phyloP scores from a whole-genome alignment of 2,113 vertebrate genomes.

The Dromiciops gliroides region DNA sequence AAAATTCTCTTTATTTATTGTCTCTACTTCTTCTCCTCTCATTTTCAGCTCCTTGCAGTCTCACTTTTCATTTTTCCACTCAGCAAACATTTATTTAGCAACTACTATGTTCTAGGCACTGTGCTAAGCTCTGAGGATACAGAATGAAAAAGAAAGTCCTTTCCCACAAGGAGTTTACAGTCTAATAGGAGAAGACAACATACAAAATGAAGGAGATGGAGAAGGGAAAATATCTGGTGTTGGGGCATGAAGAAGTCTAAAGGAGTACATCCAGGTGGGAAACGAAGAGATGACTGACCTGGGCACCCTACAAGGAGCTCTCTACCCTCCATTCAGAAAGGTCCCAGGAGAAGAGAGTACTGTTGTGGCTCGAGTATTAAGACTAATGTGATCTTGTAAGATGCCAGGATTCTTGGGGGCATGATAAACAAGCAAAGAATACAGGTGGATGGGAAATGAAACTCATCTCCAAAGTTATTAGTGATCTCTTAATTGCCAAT shows the following conservation, averaged over 20 bases:
- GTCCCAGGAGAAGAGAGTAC: not conserved
- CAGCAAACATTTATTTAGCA: not conserved
- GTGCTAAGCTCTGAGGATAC: not conserved
- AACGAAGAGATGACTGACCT: not conserved
- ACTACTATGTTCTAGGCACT: not conserved
- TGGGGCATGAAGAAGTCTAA: not conserved
- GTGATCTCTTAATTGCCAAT: not conserved
- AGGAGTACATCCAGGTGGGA: not conserved
- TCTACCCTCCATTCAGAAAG: not conserved
- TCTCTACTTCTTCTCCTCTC: not conserved
- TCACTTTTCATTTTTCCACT: not conserved
- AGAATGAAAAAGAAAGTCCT: not conserved
- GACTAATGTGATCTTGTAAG: not conserved
- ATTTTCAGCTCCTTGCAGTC: not conserved
- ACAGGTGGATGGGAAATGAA: not conserved
- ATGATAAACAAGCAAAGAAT: not conserved
- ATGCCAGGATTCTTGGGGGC: not conserved
- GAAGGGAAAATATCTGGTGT: not conserved
- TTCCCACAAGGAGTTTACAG: not conserved
- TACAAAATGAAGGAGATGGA: not conserved
- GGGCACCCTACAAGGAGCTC: not conserved
- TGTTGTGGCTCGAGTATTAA: not conserved
- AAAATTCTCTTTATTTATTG: not conserved
- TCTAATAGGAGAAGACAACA: not conserved
- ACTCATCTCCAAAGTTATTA: not conserved